phyloP scores from a whole-genome alignment of 2,797 vertebrate species.

The Alectoris magna region DNA sequence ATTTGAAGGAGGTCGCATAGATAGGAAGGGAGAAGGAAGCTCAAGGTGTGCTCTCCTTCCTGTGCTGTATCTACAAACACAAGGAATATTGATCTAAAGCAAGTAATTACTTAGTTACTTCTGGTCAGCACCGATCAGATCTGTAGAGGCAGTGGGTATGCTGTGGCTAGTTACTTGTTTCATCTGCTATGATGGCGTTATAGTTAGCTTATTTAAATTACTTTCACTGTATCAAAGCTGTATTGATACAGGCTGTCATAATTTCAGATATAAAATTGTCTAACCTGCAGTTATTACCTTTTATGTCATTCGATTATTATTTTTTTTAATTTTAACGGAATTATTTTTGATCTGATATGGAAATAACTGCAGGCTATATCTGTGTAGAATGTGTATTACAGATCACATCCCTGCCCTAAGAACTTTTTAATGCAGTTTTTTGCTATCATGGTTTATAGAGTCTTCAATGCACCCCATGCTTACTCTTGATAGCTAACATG shows the following conservation, averaged over 20 bases:
- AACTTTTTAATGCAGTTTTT: neutral
- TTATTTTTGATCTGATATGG: neutral
- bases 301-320: neutral
- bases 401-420: neutral
- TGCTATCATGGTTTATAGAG: neutral
- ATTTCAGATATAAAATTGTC: neutral
- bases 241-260: neutral
- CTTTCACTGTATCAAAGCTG: neutral
- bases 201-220: neutral
- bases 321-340: neutral
- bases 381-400: neutral
- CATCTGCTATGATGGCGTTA: neutral
- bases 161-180: rapidly evolving
- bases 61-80: neutral
- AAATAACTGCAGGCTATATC: neutral
- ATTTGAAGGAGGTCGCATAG: neutral
- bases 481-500: neutral
- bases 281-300: neutral
- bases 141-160: neutral
- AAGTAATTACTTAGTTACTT: rapidly evolving
- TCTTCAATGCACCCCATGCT: neutral
- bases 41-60: neutral
- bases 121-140: neutral
- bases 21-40: neutral
- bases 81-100: neutral